Base-by-base conservation (phyloP, 2,888 invertebrate species). In the Camponotus fellah region DNA sequence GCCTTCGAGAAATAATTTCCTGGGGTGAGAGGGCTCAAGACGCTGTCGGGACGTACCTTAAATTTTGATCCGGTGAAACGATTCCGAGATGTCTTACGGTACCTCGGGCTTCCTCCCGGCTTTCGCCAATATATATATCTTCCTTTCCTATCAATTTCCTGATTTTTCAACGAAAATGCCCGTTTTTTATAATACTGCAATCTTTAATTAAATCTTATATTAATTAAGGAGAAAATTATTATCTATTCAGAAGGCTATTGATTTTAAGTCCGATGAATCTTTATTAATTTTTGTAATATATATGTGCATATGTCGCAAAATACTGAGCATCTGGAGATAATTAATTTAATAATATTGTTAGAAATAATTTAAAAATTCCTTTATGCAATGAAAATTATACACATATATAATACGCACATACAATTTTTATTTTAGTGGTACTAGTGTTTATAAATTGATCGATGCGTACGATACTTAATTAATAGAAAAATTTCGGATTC, bases 31-130 rank as follows among this genome's bases (percentile, higher is more conserved):
- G 83, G 82, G 82, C 72, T 82, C 71, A 32, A 56, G 77, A 77
- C 76, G 68, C 68, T 26, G 76, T 53, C 37, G 69, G 71, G 56
- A 77, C 72, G 88, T 84, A 79, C 85, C 87, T 89, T 88, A 89
- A 89, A 89, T 89, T 89, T 89, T 89, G 89, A 89, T 89, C 89
- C 86, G 88, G 84, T 75, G 82, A 89, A 88, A 89, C 85, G 89
- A 89, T 89, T 85, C 49, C 81, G 64, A 69, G 83, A 85, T 82
- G 85, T 88, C 89, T 89, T 86, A 85, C 89, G 86, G 85, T 87
- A 89, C 85, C 71, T 62, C 71, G 66, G 21, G 60, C 66, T 53
- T 21, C 80, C 34, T 60, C 43, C 58, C 17, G 37, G 37, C 46
- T 69, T 37, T 64, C n/a, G 34, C 37, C 74, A 72, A 60, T 72